Conservation (phyloP, 2,113 vertebrate genomes). For the Bolborhynchus lineola region DNA sequence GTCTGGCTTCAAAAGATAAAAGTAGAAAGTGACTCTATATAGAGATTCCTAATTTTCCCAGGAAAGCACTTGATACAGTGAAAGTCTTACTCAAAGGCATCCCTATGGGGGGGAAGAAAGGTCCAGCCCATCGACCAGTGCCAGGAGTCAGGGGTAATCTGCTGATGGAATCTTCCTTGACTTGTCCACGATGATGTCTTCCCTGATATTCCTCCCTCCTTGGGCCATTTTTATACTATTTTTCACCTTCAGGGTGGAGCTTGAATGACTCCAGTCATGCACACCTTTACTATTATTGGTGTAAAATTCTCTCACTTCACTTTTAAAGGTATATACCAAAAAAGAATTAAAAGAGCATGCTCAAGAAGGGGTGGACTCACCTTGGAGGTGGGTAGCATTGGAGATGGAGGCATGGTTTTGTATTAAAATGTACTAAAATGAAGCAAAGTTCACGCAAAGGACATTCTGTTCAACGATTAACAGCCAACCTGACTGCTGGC, state of each 20-base stretch:
- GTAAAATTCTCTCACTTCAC: not conserved
- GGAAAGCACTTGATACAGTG: not conserved
- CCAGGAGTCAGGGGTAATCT: not conserved
- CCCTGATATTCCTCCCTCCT: not conserved
- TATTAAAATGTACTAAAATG: not conserved
- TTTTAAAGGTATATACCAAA: not conserved
- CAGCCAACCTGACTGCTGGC: not conserved
- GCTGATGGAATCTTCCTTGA: not conserved
- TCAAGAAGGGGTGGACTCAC: not conserved
- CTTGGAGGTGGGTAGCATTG: not conserved
- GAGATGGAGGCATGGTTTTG: not conserved
- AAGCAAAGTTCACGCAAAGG: not conserved
- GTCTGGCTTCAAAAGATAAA: not conserved
- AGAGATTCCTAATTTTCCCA: not conserved
- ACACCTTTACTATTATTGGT: not conserved
- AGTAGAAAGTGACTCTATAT: not conserved
- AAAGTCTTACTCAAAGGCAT: not conserved
- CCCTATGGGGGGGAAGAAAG: not conserved
- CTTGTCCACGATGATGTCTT: not conserved
- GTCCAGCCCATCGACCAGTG: not conserved
- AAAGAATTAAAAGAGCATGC: not conserved
- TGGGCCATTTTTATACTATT: not conserved
- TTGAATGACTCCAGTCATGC: not conserved
- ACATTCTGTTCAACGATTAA: not conserved
- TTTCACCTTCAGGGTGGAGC: not conserved